Base-by-base conservation (phyloP, 2,888 invertebrate species). In the Epistrophe grossulariae region DNA sequence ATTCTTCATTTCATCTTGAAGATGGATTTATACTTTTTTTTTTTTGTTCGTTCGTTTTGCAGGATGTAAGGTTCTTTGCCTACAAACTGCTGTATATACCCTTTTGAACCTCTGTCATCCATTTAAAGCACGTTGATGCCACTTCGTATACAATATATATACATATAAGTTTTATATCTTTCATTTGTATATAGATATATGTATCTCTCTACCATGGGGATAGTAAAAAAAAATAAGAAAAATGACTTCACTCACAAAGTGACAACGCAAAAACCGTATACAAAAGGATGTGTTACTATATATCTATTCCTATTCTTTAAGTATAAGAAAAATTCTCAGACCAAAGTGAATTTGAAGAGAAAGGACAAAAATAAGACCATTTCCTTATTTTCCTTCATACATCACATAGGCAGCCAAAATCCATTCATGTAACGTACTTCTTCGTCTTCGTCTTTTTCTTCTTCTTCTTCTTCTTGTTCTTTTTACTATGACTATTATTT, bases 221-320 rank as follows among this genome's bases (percentile, higher is more conserved):
- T 19, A 68, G 7, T 19, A 15, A 50, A 55, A 43, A 52, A 52
- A 57, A 68, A 79, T 5, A 71, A 72, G 71, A 71, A 72, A 79
- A 64, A 72, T 71, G 52, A 64, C 82, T 82, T 79, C 70, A 87
- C 78, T 79, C 71, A 87, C 70, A 74, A 87, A 87, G 79, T 79
- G 87, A 87, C 87, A 82, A 45, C 38, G 71, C 74, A 76, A 52
- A 82, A 74, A 45, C 35, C 59, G 6, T 70, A 17, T 50, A 62
- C 60, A 79, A 57, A 83, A 83, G 87, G 82, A 82, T 82, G 59
- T 82, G 38, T n/a, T 43, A 59, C 64, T 64, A 45, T 24, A 52
- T 24, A 52, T 15, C 13, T 52, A 28, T 24, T 24, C 24, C 24
- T 3, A 24, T 24, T 24, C 6, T 17, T 24, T 19, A 24, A 52